Percentiles rank a stretch among this genome's conserved stretches.
Conservation (phyloP, 1,140 invertebrate genomes). For the Pogonognathellus flavescens region DNA sequence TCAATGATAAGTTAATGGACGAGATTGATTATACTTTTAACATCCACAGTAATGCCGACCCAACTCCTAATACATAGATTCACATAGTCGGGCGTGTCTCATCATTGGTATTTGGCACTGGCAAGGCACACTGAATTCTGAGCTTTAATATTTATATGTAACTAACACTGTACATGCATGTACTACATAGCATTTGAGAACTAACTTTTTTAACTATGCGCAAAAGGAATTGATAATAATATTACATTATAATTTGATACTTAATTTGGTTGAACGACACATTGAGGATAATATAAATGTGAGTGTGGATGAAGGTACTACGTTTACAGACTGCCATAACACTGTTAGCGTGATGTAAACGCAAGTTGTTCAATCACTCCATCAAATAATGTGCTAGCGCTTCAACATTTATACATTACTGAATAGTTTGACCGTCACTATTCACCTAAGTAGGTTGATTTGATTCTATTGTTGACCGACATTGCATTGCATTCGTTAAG, state of each 20-base stretch:
- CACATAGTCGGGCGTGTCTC: not conserved
- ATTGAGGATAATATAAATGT: too few species aligned
- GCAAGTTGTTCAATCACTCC: too few species aligned
- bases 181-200: not conserved
- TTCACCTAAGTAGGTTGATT: constrained; percentile 18
- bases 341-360: not conserved
- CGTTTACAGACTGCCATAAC: too few species aligned
- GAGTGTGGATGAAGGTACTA: too few species aligned
- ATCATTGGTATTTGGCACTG: not conserved
- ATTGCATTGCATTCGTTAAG: not conserved
- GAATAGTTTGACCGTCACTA: not conserved
- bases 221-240: too few species aligned
- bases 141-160: too few species aligned
- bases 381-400: too few species aligned
- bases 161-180: not conserved
- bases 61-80: too few species aligned
- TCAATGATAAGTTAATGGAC: constrained; percentile 32
- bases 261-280: too few species aligned
- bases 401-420: not conserved
- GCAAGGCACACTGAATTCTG: too few species aligned
- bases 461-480: constrained; percentile 34
- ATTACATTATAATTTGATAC: too few species aligned
- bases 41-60: not conserved
- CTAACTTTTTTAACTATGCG: too few species aligned
- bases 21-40: constrained; percentile 10